These are phyloP conservation scores for Pristis pectinata DNA, from an alignment of 2,797 vertebrate genomes.

Conservation along the genomic window DNA sequence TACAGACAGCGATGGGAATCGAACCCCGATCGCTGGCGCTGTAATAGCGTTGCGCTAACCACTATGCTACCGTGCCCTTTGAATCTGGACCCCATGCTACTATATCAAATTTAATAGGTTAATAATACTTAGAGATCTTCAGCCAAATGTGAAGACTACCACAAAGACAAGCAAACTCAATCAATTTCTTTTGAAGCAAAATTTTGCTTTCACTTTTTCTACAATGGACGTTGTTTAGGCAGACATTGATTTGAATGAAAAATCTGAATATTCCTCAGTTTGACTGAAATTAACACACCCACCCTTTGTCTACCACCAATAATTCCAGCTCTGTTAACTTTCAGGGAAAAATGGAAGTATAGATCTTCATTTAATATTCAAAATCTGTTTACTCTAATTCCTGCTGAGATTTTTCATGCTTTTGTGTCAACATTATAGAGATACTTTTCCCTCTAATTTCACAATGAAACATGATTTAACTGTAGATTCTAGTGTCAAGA, in stretches of 20 bases:
- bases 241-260: background rate
- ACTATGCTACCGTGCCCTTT: no score
- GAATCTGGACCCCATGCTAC: background rate
- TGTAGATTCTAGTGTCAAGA: background rate
- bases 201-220: background rate
- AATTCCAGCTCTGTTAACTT: no score
- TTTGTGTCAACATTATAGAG: background rate
- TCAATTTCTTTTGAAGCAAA: background rate
- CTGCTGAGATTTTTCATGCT: background rate
- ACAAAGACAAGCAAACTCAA: background rate
- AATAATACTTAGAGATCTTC: background rate
- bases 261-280: background rate
- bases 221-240: background rate
- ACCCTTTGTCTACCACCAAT: background rate
- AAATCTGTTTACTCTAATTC: background rate
- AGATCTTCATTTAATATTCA: background rate
- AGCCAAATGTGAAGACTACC: background rate
- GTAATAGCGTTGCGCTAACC: no score
- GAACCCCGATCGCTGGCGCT: no score
- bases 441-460: background rate
- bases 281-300: background rate
- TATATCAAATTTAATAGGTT: background rate
- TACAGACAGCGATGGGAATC: no score
- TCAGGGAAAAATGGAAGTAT: background rate
- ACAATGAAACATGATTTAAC: background rate